A percentile compares a stretch with the other conserved stretches of the same genome.
Evolutionary conservation across 2,797 vertebrate species (phyloP).

Genomic region (Triplophysa yarkandensis): DNA sequence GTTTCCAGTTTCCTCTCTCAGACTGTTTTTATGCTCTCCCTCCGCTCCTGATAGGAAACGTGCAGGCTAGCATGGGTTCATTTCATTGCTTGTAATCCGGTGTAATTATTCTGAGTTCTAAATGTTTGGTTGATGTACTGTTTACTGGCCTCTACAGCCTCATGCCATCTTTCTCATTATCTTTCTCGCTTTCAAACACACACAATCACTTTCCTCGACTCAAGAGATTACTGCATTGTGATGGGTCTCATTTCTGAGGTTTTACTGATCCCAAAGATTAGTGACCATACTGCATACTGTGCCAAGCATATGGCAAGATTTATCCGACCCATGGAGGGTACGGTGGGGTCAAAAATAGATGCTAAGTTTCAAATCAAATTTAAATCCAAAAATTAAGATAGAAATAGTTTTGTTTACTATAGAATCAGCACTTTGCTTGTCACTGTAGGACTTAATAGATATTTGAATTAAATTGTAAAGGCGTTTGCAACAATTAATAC

Average conservation of each 20-base stretch:
- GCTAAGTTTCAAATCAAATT: neutral
- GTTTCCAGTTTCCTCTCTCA: neutral
- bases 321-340: slow-evolving; percentile 5
- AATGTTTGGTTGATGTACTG: slow-evolving; percentile 9
- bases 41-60: neutral
- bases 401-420: too few species aligned
- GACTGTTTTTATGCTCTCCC: neutral
- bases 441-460: too few species aligned
- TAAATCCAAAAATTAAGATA: neutral
- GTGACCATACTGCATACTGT: slow-evolving; percentile 17
- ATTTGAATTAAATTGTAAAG: too few species aligned
- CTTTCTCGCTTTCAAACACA: neutral
- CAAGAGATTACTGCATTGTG: slow-evolving; percentile 32
- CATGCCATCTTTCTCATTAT: slow-evolving; percentile 5
- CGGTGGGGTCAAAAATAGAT: neutral
- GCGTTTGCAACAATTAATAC: too few species aligned
- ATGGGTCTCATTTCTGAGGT: slow-evolving; percentile 25
- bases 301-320: slow-evolving; percentile 27
- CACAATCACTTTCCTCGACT: neutral
- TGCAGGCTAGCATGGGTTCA: neutral
- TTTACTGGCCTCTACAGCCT: slow-evolving; percentile 7
- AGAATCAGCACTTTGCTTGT: too few species aligned
- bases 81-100: slow-evolving; percentile 9
- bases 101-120: slow-evolving; percentile 15
- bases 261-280: slow-evolving; percentile 43